These are phyloP conservation scores for Mohoua ochrocephala DNA, from an alignment of 2,113 vertebrate species.

Conservation along the genomic window DNA sequence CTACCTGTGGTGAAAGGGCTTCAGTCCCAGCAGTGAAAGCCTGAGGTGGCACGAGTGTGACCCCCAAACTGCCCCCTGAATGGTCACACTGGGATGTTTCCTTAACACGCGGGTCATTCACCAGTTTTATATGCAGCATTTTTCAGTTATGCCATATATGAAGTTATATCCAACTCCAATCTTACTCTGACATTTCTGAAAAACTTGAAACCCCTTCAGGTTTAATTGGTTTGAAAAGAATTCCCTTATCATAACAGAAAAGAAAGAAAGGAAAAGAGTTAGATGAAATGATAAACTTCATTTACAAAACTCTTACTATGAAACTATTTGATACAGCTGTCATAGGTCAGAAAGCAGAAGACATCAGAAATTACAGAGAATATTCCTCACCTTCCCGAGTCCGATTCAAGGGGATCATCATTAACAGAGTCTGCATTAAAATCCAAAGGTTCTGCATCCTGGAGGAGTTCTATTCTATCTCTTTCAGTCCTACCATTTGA, in stretches of 20 bases:
- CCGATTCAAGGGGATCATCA: constrained; percentile 82
- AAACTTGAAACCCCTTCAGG: background rate
- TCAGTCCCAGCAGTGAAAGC: background rate
- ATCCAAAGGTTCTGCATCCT: constrained; percentile 91
- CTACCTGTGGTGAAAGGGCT: background rate
- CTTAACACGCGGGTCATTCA: background rate
- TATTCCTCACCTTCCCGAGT: constrained; percentile 79
- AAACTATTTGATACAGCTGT: background rate
- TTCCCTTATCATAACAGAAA: background rate
- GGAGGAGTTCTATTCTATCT: constrained; percentile 90
- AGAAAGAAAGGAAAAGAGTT: background rate
- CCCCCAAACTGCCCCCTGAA: background rate
- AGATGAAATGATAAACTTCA: background rate
- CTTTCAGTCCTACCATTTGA: constrained; percentile 80
- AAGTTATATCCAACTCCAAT: background rate
- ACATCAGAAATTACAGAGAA: background rate
- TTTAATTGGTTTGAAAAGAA: background rate
- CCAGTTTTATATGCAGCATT: background rate
- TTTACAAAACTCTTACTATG: background rate
- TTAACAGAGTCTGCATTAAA: constrained; percentile 85
- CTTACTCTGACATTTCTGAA: background rate
- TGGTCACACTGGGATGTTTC: background rate
- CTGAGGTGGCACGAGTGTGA: background rate
- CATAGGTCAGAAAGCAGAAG: background rate
- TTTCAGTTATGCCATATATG: background rate